phyloP scores from a whole-genome alignment of 30 jellyfish, hydroid and myxozoan species.

The Hydractinia symbiolongicarpus region DNA sequence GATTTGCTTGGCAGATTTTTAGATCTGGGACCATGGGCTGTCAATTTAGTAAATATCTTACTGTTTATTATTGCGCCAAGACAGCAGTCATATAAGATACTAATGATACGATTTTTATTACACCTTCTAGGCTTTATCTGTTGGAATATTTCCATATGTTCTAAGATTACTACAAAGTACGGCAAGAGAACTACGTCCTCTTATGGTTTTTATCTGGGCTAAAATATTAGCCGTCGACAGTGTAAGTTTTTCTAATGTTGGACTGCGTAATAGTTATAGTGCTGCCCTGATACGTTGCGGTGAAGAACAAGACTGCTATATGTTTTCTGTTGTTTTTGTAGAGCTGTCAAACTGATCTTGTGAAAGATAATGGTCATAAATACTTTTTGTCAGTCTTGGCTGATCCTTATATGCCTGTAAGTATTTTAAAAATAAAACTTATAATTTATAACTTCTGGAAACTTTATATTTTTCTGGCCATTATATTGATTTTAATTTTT shows the following conservation, averaged over 20 bases:
- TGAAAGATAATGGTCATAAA: slow-evolving; percentile 81
- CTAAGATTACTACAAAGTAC: slow-evolving; percentile 77
- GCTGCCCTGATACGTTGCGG: too few relatives aligned
- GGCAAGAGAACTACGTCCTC: slow-evolving; percentile 87
- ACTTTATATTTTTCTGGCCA: neutral
- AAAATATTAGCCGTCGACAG: slow-evolving; percentile 96
- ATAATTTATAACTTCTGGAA: neutral
- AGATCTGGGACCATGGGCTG: slow-evolving; percentile 99
- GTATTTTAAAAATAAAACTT: slow-evolving; percentile 12
- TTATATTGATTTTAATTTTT: too few relatives aligned
- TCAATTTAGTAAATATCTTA: slow-evolving; percentile 54
- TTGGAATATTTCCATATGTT: slow-evolving; percentile 86
- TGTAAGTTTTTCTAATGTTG: slow-evolving; percentile 35
- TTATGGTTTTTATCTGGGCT: slow-evolving; percentile 94
- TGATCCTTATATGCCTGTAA: slow-evolving; percentile 95
- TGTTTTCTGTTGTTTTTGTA: neutral
- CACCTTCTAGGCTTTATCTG: slow-evolving; percentile 75
- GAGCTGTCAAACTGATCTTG: slow-evolving; percentile 92
- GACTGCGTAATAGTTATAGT: neutral
- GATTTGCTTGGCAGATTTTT: slow-evolving; percentile 80
- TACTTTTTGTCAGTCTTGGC: slow-evolving; percentile 86
- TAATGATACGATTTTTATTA: neutral
- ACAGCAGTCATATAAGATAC: neutral
- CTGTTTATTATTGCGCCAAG: too few relatives aligned
- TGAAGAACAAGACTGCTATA: too few relatives aligned